A percentile compares a stretch with the other conserved stretches of the same genome.
Evolutionary conservation across 2,113 vertebrate species (phyloP).

Genomic region (Zonotrichia leucophrys): DNA sequence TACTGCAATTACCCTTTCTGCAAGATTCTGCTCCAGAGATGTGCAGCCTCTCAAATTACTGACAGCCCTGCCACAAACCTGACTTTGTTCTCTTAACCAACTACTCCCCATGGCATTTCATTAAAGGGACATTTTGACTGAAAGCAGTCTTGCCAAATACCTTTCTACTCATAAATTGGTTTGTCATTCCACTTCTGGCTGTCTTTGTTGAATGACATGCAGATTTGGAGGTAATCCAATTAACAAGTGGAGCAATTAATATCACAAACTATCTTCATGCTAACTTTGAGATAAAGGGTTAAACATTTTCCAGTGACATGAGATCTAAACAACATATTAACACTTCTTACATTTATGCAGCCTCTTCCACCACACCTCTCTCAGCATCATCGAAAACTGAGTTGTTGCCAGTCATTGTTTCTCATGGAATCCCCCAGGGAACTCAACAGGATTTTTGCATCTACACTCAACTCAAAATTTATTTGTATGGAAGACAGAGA

Average conservation of each 20-base stretch:
- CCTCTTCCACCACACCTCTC: neutral
- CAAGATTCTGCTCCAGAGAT: slow-evolving; percentile 59
- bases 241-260: slow-evolving; percentile 25
- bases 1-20: slow-evolving; percentile 71
- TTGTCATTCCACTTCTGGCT: slow-evolving; percentile 44
- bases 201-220: slow-evolving; percentile 16
- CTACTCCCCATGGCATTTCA: slow-evolving; percentile 70
- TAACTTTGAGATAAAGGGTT: slow-evolving; percentile 18
- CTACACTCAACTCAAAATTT: neutral
- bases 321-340: neutral
- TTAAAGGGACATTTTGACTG: slow-evolving; percentile 67
- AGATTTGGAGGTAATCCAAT: slow-evolving; percentile 41
- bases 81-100: slow-evolving; percentile 74
- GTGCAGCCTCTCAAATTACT: slow-evolving; percentile 69
- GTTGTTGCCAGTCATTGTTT: neutral
- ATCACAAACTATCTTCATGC: neutral
- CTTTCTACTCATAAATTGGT: slow-evolving; percentile 55
- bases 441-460: neutral
- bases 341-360: neutral
- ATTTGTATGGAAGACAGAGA: neutral
- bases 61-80: slow-evolving; percentile 65
- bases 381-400: neutral
- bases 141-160: slow-evolving; percentile 63
- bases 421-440: neutral
- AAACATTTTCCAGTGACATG: neutral